phyloP scores from a whole-genome alignment of 2,888 invertebrate genomes.

The Xestia c-nigrum region DNA sequence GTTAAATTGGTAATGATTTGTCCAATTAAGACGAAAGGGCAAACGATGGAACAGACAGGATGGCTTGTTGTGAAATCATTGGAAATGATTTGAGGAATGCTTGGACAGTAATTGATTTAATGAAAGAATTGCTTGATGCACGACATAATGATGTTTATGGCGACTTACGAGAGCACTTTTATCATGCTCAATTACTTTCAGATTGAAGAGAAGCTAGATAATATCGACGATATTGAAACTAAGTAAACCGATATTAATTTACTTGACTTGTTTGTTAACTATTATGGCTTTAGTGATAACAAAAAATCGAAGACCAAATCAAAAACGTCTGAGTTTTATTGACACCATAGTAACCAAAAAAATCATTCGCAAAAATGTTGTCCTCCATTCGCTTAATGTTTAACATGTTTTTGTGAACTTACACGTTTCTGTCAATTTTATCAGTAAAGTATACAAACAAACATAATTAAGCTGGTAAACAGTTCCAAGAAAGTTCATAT shows the following conservation, averaged over 20 bases:
- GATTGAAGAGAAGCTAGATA: slow-evolving; percentile 7
- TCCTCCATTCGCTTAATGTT: neutral
- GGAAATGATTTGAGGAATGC: slow-evolving; percentile 68
- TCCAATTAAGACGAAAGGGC: slow-evolving; percentile 85
- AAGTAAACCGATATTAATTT: neutral
- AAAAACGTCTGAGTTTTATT: neutral
- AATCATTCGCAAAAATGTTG: neutral
- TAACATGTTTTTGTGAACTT: slow-evolving; percentile 5
- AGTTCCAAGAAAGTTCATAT: slow-evolving; percentile 29
- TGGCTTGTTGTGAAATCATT: slow-evolving; percentile 77
- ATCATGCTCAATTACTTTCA: slow-evolving; percentile 38
- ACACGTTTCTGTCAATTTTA: slow-evolving; percentile 12
- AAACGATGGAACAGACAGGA: slow-evolving; percentile 66
- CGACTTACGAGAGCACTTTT: slow-evolving; percentile 42
- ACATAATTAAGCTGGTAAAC: slow-evolving; percentile 27
- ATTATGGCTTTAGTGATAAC: neutral
- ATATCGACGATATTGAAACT: slow-evolving; percentile 4
- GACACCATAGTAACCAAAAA: neutral
- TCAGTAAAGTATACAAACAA: slow-evolving; percentile 29
- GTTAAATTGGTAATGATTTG: slow-evolving; percentile 86
- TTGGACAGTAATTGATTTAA: slow-evolving; percentile 62
- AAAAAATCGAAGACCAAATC: neutral
- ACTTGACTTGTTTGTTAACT: neutral
- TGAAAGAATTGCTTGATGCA: slow-evolving; percentile 62
- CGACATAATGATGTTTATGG: slow-evolving; percentile 50